Evolutionary conservation across 2,113 vertebrate species (phyloP).

Genomic region (Emydura subglobosa): DNA sequence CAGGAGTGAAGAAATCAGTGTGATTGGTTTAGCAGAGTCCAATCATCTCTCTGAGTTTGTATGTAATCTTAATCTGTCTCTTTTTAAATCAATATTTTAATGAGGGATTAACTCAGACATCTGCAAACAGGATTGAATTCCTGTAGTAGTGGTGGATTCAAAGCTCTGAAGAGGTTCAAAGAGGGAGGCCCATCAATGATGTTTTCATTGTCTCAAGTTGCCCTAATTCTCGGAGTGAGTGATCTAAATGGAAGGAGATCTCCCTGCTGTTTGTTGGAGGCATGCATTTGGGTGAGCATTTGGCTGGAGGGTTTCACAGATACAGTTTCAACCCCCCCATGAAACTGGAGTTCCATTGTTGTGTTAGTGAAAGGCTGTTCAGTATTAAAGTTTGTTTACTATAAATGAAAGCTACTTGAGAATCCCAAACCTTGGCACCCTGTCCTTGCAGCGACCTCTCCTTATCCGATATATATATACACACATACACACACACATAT

Average conservation of each 20-base stretch:
- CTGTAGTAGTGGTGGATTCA: neutral
- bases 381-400: neutral
- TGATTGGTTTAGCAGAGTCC: neutral
- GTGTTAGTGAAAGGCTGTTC: neutral
- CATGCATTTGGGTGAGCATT: neutral
- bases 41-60: neutral
- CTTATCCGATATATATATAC: neutral
- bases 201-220: neutral
- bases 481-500: no score
- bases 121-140: neutral
- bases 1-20: neutral
- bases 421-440: neutral
- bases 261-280: neutral
- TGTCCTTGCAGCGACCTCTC: neutral
- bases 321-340: neutral
- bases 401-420: neutral
- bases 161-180: neutral
- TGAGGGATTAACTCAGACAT: neutral
- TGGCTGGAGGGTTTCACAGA: neutral
- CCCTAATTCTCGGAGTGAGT: neutral
- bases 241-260: neutral
- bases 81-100: constrained; percentile 25
- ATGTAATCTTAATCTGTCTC: neutral
- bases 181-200: neutral
- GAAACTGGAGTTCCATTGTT: neutral